Percentiles rank a stretch among this genome's conserved stretches.
Conservation (phyloP, 2,888 invertebrate species). For the Himalopsyche kuldschensis region DNA sequence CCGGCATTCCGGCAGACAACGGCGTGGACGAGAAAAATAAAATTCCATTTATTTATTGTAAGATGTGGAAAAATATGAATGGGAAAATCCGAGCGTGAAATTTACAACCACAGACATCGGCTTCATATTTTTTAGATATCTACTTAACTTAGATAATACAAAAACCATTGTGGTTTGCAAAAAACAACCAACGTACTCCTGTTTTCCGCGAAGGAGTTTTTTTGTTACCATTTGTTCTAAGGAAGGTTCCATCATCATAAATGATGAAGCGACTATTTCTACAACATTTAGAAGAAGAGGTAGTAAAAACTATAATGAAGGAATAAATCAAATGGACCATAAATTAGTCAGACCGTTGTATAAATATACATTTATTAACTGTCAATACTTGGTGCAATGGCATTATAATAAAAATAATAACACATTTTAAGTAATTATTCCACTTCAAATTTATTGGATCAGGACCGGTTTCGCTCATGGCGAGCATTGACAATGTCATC, state of each 20-base stretch:
- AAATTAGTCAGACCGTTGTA: too few relatives aligned
- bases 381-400: too few relatives aligned
- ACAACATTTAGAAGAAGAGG: neutral
- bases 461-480: too few relatives aligned
- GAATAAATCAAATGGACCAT: too few relatives aligned
- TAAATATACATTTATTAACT: too few relatives aligned
- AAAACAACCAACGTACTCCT: neutral
- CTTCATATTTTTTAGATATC: neutral
- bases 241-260: neutral
- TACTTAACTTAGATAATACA: neutral
- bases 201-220: neutral
- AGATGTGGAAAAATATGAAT: slow-evolving; percentile 22
- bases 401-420: too few relatives aligned
- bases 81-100: slow-evolving; percentile 20
- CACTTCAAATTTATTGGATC: too few relatives aligned
- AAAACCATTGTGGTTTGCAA: neutral
- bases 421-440: too few relatives aligned
- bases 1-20: neutral
- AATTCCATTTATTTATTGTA: slow-evolving; percentile 19
- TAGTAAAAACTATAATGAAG: too few relatives aligned
- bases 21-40: slow-evolving; percentile 1
- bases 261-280: neutral
- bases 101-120: slow-evolving; percentile 3
- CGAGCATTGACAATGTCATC: too few relatives aligned
- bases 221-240: neutral